Evolutionary conservation across 2,113 vertebrate species (phyloP).

Genomic region (Vidua macroura): DNA sequence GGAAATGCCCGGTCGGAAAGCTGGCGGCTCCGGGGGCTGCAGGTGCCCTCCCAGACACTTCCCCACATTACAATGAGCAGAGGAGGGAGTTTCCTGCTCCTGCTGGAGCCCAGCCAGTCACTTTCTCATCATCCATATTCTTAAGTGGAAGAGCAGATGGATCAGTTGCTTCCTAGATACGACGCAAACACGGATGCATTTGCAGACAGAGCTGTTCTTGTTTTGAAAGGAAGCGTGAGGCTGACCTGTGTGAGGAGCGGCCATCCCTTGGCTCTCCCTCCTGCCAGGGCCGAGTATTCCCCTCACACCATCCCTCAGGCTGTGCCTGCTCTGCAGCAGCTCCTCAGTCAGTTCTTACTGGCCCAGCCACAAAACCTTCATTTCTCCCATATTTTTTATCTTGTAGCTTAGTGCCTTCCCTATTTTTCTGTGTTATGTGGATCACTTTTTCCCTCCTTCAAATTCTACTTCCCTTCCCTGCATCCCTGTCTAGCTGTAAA

Average conservation of each 20-base stretch:
- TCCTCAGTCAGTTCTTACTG: fast-evolving
- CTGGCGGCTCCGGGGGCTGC: background rate
- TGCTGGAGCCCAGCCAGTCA: slow-evolving; percentile 21
- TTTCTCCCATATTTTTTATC: background rate
- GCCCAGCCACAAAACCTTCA: fast-evolving
- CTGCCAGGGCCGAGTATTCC: background rate
- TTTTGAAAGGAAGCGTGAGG: background rate
- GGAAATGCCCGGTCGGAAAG: background rate
- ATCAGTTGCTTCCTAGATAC: slow-evolving; percentile 57
- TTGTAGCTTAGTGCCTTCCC: background rate
- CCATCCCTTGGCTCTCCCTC: background rate
- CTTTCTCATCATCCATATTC: slow-evolving; percentile 45
- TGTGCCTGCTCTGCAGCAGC: background rate
- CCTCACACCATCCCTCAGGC: background rate
- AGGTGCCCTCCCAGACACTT: slow-evolving; percentile 45
- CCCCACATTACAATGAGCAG: background rate
- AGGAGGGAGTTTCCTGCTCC: slow-evolving; percentile 42
- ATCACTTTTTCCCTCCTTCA: background rate
- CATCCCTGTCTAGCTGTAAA: background rate
- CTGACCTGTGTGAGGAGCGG: background rate
- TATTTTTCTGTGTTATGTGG: background rate
- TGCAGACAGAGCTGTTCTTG: slow-evolving; percentile 31
- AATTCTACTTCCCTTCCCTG: background rate
- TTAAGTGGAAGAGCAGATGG: slow-evolving; percentile 62
- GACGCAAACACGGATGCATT: background rate